These are phyloP conservation scores for Zootoca vivipara DNA, from an alignment of 2,113 vertebrate species.

Conservation along the genomic window DNA sequence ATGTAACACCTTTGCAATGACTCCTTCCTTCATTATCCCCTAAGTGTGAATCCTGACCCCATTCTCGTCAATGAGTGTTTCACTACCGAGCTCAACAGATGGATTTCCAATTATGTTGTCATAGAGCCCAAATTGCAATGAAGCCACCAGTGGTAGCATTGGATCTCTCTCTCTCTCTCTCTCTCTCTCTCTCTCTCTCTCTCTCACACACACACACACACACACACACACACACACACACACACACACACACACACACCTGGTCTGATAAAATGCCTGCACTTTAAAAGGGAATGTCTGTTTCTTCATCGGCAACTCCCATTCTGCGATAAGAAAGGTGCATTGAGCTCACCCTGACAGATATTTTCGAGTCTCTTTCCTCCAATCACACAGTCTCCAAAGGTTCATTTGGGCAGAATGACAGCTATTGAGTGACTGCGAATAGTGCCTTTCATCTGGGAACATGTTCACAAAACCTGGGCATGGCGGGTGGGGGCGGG, in stretches of 20 bases:
- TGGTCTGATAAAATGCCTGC: not conserved
- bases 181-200: no score
- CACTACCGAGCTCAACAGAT: not conserved
- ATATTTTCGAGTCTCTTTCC: not conserved
- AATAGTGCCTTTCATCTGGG: not conserved
- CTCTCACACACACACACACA: no score
- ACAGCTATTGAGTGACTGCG: constrained; percentile 3
- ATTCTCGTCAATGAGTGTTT: not conserved
- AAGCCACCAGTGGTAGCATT: constrained; percentile 15
- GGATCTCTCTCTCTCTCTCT: not conserved
- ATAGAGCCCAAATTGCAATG: not conserved
- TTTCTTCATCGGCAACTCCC: not conserved
- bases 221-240: no score
- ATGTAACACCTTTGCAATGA: constrained; percentile 1
- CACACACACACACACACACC: not conserved
- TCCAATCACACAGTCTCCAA: constrained; percentile 11
- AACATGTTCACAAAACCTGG: not conserved
- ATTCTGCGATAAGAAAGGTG: not conserved
- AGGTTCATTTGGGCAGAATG: not conserved
- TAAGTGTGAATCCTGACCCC: not conserved
- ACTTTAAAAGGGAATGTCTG: not conserved
- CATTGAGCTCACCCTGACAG: no score
- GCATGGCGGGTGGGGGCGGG: no score
- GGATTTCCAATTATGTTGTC: not conserved
- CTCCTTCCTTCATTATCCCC: constrained; percentile 19